A percentile compares a stretch with the other conserved stretches of the same genome.
phyloP scores from a whole-genome alignment of 2,113 vertebrate genomes.

The Seriola dumerili region DNA sequence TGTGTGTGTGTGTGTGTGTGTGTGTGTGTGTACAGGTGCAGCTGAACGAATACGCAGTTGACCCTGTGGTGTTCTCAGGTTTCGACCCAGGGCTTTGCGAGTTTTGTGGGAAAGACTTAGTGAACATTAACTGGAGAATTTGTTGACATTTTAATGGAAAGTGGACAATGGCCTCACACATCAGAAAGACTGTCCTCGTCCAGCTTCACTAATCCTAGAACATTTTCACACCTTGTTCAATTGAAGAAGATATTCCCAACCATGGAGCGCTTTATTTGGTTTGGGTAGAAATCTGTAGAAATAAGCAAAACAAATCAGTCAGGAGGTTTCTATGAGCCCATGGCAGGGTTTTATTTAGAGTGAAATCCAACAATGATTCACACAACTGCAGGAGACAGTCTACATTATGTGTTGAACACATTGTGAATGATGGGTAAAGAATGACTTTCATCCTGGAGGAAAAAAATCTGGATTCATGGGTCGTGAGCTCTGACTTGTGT shows the following conservation, averaged over 20 bases:
- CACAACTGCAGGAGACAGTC: background rate
- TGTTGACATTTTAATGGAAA: slow-evolving; percentile 61
- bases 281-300: background rate
- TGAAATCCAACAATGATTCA: slow-evolving; percentile 19
- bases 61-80: slow-evolving; percentile 61
- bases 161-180: slow-evolving; percentile 29
- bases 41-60: slow-evolving; percentile 53
- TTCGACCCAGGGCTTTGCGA: slow-evolving; percentile 19
- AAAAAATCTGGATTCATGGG: background rate
- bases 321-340: background rate
- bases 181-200: slow-evolving; percentile 18
- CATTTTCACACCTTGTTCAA: slow-evolving; percentile 53
- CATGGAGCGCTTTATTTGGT: background rate
- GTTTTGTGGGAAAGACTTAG: slow-evolving; percentile 68
- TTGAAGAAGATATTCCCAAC: slow-evolving; percentile 7
- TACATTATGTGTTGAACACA: background rate
- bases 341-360: background rate
- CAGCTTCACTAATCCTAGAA: slow-evolving; percentile 29
- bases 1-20: slow-evolving; percentile 34
- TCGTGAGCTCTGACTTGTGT: background rate
- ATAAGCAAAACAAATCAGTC: slow-evolving; percentile 1
- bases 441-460: background rate
- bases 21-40: slow-evolving; percentile 61
- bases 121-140: slow-evolving; percentile 50
- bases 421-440: background rate